Base-by-base conservation (phyloP, 2,888 invertebrate species). In the Callimorpha dominula region DNA sequence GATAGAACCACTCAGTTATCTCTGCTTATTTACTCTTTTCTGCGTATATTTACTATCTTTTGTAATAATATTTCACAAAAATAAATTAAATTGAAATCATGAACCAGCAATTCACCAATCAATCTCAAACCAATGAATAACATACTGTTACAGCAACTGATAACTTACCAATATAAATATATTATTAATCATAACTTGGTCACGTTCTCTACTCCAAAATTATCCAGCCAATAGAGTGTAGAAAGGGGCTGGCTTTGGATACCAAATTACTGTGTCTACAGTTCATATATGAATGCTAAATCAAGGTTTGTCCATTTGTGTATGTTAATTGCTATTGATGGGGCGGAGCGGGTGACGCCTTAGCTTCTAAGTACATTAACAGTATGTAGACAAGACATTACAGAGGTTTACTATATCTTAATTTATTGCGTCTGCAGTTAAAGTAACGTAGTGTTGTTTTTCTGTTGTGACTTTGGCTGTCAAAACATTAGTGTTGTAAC, bases 121-220 rank as follows among this genome's bases (percentile, higher is more conserved):
- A 14, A 31, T 14, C 4, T 31, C 60, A 60, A 60, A 60, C 14
- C 60, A 60, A 31, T 20, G 31, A 31, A 31, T 31, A 31, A 31
- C 60, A 60, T 11, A 14, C 14, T 31, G 2, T 15, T 54, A 54
- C 9, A 60, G 4, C 31, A 60, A 31, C 15, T 69, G 17, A n/a
- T 14, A 17, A 52, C 50, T 17, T 50, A 64, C 79, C 68, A 78
- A 81, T 81, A 69, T 75, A 67, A 80, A 67, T n/a, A 31, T 49
- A 1, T 52, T 17, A 66, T 71, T 74, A 77, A 75, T 73, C n/a
- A 60, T 74, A 83, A 74, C 76, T 80, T 63, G 46, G 62, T 80
- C 84, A 86, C 87, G 86, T 84, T 75, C 50, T 31, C 62, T n/a
- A 71, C 31, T 75, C 79, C 70, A 71, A 79, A 81, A 79, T 73